A percentile compares a stretch with the other conserved stretches of the same genome.
Evolutionary conservation across 2,888 invertebrate species (phyloP).

Genomic region (Volucella zonaria): DNA sequence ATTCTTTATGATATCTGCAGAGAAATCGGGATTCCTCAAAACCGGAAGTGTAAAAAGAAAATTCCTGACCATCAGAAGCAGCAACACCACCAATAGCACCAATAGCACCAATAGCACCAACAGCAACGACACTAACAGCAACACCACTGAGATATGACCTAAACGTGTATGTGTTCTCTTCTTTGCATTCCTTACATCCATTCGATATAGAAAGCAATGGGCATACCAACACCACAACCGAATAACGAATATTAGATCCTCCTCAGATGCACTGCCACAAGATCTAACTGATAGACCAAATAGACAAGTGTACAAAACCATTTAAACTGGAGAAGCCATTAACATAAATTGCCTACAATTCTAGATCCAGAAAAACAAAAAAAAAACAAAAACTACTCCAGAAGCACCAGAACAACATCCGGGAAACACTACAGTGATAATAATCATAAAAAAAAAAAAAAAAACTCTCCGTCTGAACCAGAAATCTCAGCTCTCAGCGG

Average conservation of each 20-base stretch:
- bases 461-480: constrained; percentile 60
- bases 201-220: constrained; percentile 28
- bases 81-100: background rate
- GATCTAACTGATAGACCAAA: constrained; percentile 32
- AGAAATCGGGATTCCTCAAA: constrained; percentile 53
- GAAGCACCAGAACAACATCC: background rate
- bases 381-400: constrained; percentile 1
- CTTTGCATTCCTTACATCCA: background rate
- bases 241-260: background rate
- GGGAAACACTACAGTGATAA: background rate
- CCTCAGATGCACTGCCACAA: constrained; percentile 16
- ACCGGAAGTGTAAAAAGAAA: constrained; percentile 50
- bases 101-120: background rate
- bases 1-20: background rate
- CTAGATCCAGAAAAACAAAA: background rate
- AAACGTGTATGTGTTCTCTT: background rate
- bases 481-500: constrained; percentile 50
- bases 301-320: constrained; percentile 25
- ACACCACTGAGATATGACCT: background rate
- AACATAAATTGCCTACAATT: constrained; percentile 25
- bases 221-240: background rate
- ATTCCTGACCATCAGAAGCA: constrained; percentile 14
- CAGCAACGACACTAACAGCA: background rate
- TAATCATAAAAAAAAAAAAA: constrained; percentile 51
- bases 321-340: constrained; percentile 46